phyloP scores from a whole-genome alignment of 2,797 vertebrate species.

The Valencia hispanica region DNA sequence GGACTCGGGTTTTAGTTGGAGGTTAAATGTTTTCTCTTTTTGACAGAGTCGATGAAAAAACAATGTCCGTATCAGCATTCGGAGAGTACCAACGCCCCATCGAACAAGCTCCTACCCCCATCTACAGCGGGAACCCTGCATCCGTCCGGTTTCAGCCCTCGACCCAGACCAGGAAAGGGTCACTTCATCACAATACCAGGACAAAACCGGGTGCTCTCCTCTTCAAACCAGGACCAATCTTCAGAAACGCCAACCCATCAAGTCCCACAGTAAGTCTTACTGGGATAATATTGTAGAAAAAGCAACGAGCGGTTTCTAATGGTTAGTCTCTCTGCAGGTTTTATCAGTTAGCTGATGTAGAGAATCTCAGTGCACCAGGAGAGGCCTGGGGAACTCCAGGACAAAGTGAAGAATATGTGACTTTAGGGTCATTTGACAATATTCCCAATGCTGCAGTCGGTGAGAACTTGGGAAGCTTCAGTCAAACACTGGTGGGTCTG shows the following conservation, averaged over 20 bases:
- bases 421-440: neutral
- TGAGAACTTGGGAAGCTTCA: neutral
- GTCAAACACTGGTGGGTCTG: neutral
- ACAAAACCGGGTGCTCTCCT: neutral
- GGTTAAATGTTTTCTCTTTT: neutral
- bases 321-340: neutral
- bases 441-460: constrained; percentile 3
- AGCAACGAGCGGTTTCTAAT: neutral
- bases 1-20: neutral
- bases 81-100: neutral
- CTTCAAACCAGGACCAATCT: neutral
- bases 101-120: neutral
- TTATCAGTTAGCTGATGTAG: neutral
- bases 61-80: constrained; percentile 7
- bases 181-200: constrained; percentile 7
- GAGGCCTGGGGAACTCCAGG: neutral
- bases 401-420: neutral
- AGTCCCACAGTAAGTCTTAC: constrained; percentile 6
- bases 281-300: neutral
- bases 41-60: constrained; percentile 23
- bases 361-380: neutral
- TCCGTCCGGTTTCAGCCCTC: neutral
- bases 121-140: neutral
- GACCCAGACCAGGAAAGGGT: constrained; percentile 8
- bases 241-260: constrained; percentile 2